phyloP scores from a whole-genome alignment of 2,113 vertebrate genomes.

The Engystomops pustulosus region DNA sequence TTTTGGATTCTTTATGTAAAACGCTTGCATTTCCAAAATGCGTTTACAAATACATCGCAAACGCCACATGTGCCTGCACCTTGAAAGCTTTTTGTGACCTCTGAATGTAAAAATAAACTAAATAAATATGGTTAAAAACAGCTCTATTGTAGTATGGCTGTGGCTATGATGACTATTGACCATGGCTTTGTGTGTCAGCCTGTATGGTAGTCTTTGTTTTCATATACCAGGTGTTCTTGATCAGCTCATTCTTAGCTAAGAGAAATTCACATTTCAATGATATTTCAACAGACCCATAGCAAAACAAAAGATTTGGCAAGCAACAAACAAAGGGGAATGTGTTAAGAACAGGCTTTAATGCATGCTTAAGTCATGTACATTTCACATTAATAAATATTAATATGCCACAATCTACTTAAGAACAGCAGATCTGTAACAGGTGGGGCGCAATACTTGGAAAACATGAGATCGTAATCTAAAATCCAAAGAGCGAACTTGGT shows the following conservation, averaged over 20 bases:
- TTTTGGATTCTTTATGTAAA: too few species aligned
- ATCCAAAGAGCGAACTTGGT: background rate
- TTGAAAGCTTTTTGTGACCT: too few species aligned
- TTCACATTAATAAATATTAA: slow-evolving; percentile 26
- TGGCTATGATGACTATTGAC: too few species aligned
- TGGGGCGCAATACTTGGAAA: background rate
- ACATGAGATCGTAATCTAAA: background rate
- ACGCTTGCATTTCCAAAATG: too few species aligned
- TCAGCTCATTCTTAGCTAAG: background rate
- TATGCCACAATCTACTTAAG: background rate
- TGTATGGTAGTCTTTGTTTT: too few species aligned
- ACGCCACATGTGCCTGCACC: too few species aligned
- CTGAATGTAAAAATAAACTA: too few species aligned
- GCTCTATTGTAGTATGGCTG: too few species aligned
- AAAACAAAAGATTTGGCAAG: slow-evolving; percentile 29
- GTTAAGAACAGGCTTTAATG: slow-evolving; percentile 2
- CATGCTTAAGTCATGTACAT: slow-evolving; percentile 28
- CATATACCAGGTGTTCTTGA: slow-evolving; percentile 14
- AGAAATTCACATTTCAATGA: slow-evolving; percentile 1
- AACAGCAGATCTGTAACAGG: slow-evolving; percentile 32
- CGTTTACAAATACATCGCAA: too few species aligned
- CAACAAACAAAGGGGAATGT: background rate
- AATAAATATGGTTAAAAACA: too few species aligned
- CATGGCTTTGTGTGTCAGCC: too few species aligned
- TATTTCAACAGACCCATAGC: background rate